These are phyloP conservation scores for Meda fulgida DNA, from an alignment of 2,797 vertebrate genomes.

Conservation along the genomic window DNA sequence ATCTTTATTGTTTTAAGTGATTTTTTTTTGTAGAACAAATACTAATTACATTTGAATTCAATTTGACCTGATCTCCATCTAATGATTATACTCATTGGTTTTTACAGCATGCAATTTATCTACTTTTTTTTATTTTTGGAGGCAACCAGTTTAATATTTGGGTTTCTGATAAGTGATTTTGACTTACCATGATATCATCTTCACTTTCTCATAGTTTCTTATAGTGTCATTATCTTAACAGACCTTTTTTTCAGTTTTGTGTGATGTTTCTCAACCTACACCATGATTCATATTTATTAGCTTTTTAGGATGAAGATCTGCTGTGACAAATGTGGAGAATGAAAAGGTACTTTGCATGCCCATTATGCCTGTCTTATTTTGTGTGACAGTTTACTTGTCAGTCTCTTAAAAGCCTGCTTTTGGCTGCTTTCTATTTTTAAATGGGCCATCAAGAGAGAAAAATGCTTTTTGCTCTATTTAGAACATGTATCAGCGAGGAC, in stretches of 20 bases:
- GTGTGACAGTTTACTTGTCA: background rate
- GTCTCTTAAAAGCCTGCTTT: background rate
- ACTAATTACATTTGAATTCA: background rate
- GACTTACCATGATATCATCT: background rate
- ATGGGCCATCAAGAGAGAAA: background rate
- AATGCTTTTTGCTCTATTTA: background rate
- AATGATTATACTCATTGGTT: background rate
- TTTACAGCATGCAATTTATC: background rate
- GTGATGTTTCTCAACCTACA: background rate
- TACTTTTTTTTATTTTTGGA: background rate
- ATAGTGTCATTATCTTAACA: background rate
- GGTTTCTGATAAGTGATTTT: background rate
- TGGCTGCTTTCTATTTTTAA: background rate
- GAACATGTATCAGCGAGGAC: background rate
- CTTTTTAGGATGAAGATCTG: background rate
- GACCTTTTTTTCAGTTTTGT: background rate
- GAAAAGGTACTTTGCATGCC: background rate
- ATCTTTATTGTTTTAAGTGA: background rate
- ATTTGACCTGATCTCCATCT: background rate
- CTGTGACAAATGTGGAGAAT: background rate
- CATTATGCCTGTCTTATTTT: background rate
- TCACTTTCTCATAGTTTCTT: background rate
- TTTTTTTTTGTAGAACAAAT: background rate
- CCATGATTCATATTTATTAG: background rate
- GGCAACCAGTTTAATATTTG: background rate